Evolutionary conservation across 1,140 invertebrate genomes (phyloP).

Genomic region (Neodiprion lecontei): DNA sequence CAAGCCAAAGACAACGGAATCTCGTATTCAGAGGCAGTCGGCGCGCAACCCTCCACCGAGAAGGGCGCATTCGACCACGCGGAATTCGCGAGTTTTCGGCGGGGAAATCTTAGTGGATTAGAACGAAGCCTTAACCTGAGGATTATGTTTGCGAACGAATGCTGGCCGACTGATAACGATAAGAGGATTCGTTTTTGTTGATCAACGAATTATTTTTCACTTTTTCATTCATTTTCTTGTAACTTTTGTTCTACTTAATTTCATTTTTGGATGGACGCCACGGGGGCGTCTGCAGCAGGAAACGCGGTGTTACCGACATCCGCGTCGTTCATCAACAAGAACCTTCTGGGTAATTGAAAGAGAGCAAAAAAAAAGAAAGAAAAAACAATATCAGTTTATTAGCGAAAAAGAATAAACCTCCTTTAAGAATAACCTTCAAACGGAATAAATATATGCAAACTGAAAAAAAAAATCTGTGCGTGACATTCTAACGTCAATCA

Average conservation of each 20-base stretch:
- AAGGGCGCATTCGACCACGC: not conserved
- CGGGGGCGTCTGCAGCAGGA: not conserved
- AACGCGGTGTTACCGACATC: not conserved
- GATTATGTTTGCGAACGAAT: not conserved
- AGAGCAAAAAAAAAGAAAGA: not conserved
- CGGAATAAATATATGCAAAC: too few relatives aligned
- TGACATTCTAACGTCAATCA: too few relatives aligned
- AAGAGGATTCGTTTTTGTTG: not conserved
- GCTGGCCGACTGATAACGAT: not conserved
- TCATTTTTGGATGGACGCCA: not conserved
- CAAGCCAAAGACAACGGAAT: not conserved
- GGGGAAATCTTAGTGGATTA: too few relatives aligned
- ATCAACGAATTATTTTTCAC: too few relatives aligned
- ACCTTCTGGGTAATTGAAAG: not conserved
- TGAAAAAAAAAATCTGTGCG: too few relatives aligned
- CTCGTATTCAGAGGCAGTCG: conserved; percentile 4
- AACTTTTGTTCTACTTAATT: not conserved
- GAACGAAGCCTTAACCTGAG: not conserved
- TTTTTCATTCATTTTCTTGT: not conserved
- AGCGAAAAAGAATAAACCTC: too few relatives aligned
- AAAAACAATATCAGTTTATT: too few relatives aligned
- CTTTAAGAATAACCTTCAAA: too few relatives aligned
- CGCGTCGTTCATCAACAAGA: not conserved
- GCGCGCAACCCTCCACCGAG: conserved; percentile 3
- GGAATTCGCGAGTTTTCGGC: too few relatives aligned